Percentiles rank a stretch among this genome's conserved stretches.
Conservation (phyloP, 2,888 invertebrate genomes). For the Cephus runcator region DNA sequence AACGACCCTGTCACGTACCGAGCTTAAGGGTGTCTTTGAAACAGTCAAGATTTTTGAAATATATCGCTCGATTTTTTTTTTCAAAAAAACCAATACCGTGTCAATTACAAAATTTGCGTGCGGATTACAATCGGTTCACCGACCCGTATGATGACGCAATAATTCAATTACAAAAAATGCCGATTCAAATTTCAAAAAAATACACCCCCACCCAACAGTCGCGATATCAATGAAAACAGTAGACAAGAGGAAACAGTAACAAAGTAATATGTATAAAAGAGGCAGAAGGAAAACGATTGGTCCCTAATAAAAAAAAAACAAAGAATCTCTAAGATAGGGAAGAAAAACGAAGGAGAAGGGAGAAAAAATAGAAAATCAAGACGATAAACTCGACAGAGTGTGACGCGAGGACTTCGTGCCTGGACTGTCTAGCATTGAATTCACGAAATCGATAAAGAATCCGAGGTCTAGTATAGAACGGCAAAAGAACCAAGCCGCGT, state of each 20-base stretch:
- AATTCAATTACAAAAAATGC: not conserved
- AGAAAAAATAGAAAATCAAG: conserved; percentile 17
- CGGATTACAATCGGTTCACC: too few species aligned
- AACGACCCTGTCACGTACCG: too few species aligned
- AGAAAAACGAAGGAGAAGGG: not conserved
- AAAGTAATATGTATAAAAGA: not conserved
- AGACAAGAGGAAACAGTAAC: not conserved
- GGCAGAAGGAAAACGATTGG: not conserved
- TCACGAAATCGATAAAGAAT: conserved; percentile 38
- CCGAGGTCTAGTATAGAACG: not conserved
- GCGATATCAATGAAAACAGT: too few species aligned
- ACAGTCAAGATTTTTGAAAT: too few species aligned
- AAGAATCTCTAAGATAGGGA: not conserved
- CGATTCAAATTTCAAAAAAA: not conserved
- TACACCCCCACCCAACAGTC: not conserved
- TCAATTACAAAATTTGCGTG: too few species aligned
- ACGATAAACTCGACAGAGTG: conserved; percentile 37
- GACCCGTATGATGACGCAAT: too few species aligned
- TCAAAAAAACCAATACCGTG: too few species aligned
- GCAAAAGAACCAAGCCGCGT: conserved; percentile 1
- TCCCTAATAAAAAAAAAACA: not conserved
- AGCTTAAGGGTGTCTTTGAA: too few species aligned
- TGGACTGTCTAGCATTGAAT: conserved; percentile 44
- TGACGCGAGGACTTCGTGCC: conserved; percentile 45
- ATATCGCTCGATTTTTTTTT: too few species aligned